These are phyloP conservation scores for Lasiommata megera DNA, from an alignment of 2,888 invertebrate genomes.

Conservation along the genomic window DNA sequence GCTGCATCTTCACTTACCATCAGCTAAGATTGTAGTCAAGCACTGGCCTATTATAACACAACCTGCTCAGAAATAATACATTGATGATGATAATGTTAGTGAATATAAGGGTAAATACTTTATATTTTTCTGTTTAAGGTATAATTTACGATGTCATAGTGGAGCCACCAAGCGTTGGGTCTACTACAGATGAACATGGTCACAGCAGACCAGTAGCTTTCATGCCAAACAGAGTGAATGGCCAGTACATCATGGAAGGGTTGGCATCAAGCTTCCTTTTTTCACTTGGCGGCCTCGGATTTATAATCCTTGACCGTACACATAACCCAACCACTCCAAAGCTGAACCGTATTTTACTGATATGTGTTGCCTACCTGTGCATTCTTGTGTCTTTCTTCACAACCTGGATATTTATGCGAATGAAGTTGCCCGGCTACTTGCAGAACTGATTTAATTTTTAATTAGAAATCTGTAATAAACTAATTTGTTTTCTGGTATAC, in stretches of 20 bases:
- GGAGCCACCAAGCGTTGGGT: constrained; percentile 98
- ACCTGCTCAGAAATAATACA: no score
- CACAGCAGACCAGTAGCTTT: constrained; percentile 98
- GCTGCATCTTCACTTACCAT: no score
- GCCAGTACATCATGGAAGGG: constrained; percentile 99
- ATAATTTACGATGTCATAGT: constrained; percentile 99
- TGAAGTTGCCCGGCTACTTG: constrained; percentile 95
- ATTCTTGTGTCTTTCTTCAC: constrained; percentile 97
- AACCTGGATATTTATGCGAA: constrained; percentile 98
- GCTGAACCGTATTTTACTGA: constrained; percentile 93
- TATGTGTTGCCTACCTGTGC: constrained; percentile 94
- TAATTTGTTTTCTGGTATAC: constrained; percentile 4
- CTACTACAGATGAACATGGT: constrained; percentile 98
- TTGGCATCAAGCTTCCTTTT: constrained; percentile 98
- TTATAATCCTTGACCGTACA: constrained; percentile 97
- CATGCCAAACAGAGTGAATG: constrained; percentile 99
- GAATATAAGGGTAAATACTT: no score
- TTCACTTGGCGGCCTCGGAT: constrained; percentile 96
- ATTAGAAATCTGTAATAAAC: neutral
- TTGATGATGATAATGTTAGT: no score
- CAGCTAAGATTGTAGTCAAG: no score
- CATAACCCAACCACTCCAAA: constrained; percentile 94
- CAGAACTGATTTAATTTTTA: constrained; percentile 73
- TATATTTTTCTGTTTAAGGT: constrained; percentile 81
- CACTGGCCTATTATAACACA: no score